Conservation (phyloP, 2,797 vertebrate species). For the Yasuhikotakia modesta region DNA sequence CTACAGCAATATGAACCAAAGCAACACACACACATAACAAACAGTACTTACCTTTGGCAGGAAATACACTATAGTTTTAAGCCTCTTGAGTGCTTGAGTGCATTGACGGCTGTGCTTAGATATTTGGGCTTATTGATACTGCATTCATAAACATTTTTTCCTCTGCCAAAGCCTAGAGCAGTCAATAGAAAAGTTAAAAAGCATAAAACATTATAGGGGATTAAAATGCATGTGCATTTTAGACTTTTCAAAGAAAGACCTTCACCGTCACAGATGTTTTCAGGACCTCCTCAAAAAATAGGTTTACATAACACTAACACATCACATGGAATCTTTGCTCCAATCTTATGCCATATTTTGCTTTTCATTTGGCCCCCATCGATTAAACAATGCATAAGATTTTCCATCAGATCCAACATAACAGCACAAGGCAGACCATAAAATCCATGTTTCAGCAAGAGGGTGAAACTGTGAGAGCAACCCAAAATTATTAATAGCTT, state of each 20-base stretch:
- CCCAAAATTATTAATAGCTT: not conserved
- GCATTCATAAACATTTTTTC: conserved; percentile 81
- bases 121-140: conserved; percentile 83
- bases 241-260: conserved; percentile 65
- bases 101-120: conserved; percentile 81
- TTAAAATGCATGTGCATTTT: not conserved
- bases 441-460: not conserved
- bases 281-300: conserved; percentile 81
- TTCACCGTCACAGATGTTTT: conserved; percentile 77
- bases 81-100: conserved; percentile 81
- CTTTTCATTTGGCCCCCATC: conserved; percentile 63
- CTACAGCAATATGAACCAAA: conserved; percentile 42
- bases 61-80: conserved; percentile 73
- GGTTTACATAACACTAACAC: conserved; percentile 79
- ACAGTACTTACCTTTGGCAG: conserved; percentile 68
- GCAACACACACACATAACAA: conserved; percentile 20
- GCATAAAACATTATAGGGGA: not conserved
- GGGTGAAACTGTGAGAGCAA: not conserved
- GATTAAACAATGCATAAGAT: conserved; percentile 57
- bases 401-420: not conserved
- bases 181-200: conserved; percentile 3
- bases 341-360: conserved; percentile 62
- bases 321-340: conserved; percentile 79
- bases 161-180: conserved; percentile 77
- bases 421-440: not conserved